phyloP scores from a whole-genome alignment of 2,113 vertebrate genomes.

The Megaceryle torquata region DNA sequence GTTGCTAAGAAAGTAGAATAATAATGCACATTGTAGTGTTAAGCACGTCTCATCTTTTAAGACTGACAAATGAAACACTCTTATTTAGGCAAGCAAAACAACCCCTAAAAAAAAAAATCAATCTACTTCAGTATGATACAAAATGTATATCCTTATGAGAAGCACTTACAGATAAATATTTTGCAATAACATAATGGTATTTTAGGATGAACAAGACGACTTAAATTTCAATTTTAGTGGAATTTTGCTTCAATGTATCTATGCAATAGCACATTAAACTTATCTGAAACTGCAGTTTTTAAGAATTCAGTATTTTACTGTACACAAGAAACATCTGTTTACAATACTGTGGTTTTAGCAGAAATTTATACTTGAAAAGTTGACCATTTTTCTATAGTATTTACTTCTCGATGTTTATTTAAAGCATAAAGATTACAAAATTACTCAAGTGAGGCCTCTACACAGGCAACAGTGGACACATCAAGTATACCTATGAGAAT shows the following conservation, averaged over 20 bases:
- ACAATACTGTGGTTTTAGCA: not conserved
- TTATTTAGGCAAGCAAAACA: not conserved
- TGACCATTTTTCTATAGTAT: not conserved
- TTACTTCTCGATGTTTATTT: not conserved
- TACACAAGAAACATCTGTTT: not conserved
- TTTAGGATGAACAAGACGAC: not conserved
- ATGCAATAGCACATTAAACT: not conserved
- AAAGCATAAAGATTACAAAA: not conserved
- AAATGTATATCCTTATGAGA: not conserved
- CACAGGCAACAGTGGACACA: not conserved
- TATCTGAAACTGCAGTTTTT: not conserved
- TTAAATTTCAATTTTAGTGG: not conserved
- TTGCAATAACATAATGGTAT: not conserved
- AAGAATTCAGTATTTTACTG: not conserved
- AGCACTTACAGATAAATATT: not conserved
- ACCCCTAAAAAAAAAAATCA: not conserved
- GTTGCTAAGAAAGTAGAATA: conserved; percentile 81
- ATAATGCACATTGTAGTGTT: not conserved
- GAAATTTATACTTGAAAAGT: not conserved
- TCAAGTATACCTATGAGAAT: not conserved
- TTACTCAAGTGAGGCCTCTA: not conserved
- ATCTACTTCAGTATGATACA: not conserved
- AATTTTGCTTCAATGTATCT: not conserved
- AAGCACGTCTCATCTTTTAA: not conserved
- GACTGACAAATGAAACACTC: not conserved